Evolutionary conservation across 2,797 vertebrate genomes (phyloP), one percentile per base, ranked within the genome.

Genomic region (Enteromius paludinosus): DNA sequence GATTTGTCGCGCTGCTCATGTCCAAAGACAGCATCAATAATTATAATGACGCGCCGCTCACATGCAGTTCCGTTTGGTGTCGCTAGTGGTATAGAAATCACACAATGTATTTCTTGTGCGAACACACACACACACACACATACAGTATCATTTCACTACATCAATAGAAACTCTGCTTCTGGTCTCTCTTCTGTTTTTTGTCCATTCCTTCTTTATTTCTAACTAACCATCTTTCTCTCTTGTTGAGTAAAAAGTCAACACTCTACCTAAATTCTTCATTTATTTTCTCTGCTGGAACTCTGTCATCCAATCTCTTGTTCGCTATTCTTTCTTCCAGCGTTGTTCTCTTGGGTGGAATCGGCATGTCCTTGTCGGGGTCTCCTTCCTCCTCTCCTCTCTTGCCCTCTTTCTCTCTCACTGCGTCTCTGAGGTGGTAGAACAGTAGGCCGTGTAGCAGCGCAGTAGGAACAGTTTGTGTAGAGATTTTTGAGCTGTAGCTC

Each of bases 191-290:
- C 14, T 15, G 15, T 65, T 47, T 74, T 43, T 74, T 25, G 45
- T 20, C 15, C 23, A 65, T 81, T 61, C 59, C 11, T 47, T 69
- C 52, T 69, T 61, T 69, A 61, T 83, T 69, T 83, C 64, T 61
- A 61, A 66, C 62, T 18, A 83, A 75, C 47, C 30, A 82, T n/a
- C 33, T 62, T 61, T 70, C 78, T 72, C 75, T 76, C 61, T 83
- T 83, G 82, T 84, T 68, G 80, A 85, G 59, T 83, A 85, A 80
- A 81, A 84, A 86, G 73, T 86, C 85, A 79, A 85, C 83, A 87
- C 28, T 47, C 33, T 78, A 49, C 82, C 71, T 15, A 78, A 82
- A 79, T 82, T 28, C 78, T 83, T 87, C 78, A 85, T 87, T 84
- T 88, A 86, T 84, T 86, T 71, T 87, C 87, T 69, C 87, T 72